A percentile compares a stretch with the other conserved stretches of the same genome.
Evolutionary conservation across 2,797 vertebrate species (phyloP).

Genomic region (Antrozous pallidus): DNA sequence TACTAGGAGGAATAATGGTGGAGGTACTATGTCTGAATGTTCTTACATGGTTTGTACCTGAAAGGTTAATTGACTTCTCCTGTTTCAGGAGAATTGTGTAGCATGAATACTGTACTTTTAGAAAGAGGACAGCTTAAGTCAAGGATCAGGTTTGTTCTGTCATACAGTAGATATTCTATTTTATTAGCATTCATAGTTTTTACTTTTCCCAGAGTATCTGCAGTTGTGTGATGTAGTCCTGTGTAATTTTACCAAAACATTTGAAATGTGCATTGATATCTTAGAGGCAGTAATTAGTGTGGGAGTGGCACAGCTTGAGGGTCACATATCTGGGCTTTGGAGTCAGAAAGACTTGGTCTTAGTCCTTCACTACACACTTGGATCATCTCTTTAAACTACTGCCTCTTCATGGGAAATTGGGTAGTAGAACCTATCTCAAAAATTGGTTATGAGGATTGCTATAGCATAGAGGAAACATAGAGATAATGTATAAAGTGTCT

Average conservation of each 20-base stretch:
- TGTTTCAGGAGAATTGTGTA: background rate
- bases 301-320: background rate
- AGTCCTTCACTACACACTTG: background rate
- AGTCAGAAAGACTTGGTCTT: background rate
- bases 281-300: background rate
- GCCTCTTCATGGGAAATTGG: background rate
- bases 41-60: background rate
- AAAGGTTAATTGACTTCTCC: background rate
- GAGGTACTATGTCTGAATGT: background rate
- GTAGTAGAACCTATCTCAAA: background rate
- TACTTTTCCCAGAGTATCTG: background rate
- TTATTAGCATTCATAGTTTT: background rate
- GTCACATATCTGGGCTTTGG: background rate
- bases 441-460: background rate
- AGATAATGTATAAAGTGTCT: background rate
- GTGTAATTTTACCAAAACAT: background rate
- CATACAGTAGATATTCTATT: background rate
- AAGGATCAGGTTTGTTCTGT: background rate
- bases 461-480: background rate
- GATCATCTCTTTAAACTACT: background rate
- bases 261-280: background rate
- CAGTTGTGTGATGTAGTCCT: background rate
- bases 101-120: background rate
- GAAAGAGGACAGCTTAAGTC: background rate
- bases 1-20: background rate